phyloP scores from a whole-genome alignment of 2,888 invertebrate genomes.

The Ichneumoninae sp. region DNA sequence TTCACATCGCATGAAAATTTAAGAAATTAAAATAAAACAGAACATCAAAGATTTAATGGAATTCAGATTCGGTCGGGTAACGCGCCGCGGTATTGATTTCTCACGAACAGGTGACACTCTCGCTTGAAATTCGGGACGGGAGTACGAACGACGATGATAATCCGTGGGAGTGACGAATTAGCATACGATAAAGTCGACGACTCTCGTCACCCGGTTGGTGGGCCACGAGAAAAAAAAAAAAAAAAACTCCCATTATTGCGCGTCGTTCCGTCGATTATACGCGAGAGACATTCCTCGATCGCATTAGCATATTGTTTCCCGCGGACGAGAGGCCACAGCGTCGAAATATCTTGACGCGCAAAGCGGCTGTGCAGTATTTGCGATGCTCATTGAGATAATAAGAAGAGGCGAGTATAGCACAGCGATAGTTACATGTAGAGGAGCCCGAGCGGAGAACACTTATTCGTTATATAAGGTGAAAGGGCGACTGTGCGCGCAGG shows the following conservation, averaged over 20 bases:
- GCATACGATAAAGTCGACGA: slow-evolving; percentile 52
- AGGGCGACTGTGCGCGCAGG: slow-evolving; percentile 78
- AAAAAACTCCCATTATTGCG: not conserved
- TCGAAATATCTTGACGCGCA: slow-evolving; percentile 48
- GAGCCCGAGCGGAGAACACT: slow-evolving; percentile 65
- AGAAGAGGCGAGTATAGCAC: slow-evolving; percentile 68
- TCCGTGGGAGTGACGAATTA: slow-evolving; percentile 66
- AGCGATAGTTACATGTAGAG: slow-evolving; percentile 28
- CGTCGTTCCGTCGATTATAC: not conserved
- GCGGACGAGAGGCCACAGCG: slow-evolving; percentile 34
- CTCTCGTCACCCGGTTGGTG: slow-evolving; percentile 49
- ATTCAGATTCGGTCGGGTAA: not conserved
- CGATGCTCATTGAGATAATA: slow-evolving; percentile 73
- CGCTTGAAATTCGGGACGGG: slow-evolving; percentile 29
- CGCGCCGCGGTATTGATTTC: slow-evolving; percentile 61
- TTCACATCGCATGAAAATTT: not conserved
- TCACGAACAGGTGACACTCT: slow-evolving; percentile 62
- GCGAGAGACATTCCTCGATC: slow-evolving; percentile 14
- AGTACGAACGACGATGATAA: slow-evolving; percentile 47
- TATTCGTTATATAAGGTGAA: slow-evolving; percentile 83
- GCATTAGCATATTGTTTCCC: slow-evolving; percentile 41
- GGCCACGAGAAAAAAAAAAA: not conserved
- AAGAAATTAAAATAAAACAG: not conserved
- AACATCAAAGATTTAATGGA: not conserved
- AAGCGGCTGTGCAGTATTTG: slow-evolving; percentile 54